Base-by-base conservation (phyloP, 2,888 invertebrate genomes). In the Halictus ligatus region DNA sequence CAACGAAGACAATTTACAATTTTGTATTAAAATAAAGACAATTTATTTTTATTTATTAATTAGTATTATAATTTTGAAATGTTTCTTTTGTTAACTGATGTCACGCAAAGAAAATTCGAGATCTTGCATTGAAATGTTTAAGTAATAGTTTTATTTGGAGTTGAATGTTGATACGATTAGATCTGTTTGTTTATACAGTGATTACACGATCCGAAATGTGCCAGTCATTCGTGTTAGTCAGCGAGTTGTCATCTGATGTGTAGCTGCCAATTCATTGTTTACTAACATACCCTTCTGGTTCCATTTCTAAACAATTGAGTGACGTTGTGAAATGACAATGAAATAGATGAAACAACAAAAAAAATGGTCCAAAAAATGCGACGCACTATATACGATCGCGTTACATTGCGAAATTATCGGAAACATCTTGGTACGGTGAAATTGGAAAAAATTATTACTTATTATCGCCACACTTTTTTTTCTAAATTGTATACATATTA, bases 181-280 rank as follows among this genome's bases (percentile, higher is more conserved):
- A 15, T 18, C 0, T 64, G 67, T 71, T 54, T 54, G 18, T 71
- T 71, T 54, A 15, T 25, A 54, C 8, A n/a, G 25, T 29, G 50
- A 78, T 18, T 71, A 13, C 43, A 40, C 40, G 40, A 12, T 58
- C 21, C n/a, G n/a, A 40, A 40, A 50, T 25, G 18, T 40, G 78
- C 71, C 69, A 54, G 78, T 71, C 78, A 54, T 71, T 71, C 40
- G 29, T 18, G 13, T 78, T 78, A 78, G 78, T 78, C 69, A 78
- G 1, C 7, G 5, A 29, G 71, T 25, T 25, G 18, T 40, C 54
- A 18, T 21, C 35, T 71, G 29, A 40, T 18, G 8, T 21, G 40
- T 50, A 40, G 69, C 6, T 69, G 69, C 69, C 77, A 77, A 69
- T 69, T 77, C 50, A 50, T 15, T 69, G 69, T 69, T 50, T 77